Evolutionary conservation across 2,113 vertebrate species (phyloP).

Genomic region (Planiliza haematocheilus): DNA sequence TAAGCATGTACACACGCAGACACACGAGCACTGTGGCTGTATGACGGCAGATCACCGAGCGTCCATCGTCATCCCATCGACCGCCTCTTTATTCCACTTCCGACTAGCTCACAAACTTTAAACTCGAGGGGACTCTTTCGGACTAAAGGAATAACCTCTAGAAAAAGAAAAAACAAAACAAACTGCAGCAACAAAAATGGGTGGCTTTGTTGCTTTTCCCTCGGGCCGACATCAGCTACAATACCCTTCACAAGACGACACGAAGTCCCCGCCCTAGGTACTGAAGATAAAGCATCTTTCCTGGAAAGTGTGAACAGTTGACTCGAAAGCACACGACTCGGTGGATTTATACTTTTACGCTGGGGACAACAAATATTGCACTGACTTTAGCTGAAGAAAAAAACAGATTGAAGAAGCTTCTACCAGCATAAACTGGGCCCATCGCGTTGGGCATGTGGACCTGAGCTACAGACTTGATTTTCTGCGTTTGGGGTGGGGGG

Average conservation of each 20-base stretch:
- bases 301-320: neutral
- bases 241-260: neutral
- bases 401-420: slow-evolving; percentile 41
- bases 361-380: slow-evolving; percentile 54
- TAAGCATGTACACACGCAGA: slow-evolving; percentile 33
- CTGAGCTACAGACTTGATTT: slow-evolving; percentile 7
- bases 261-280: slow-evolving; percentile 16
- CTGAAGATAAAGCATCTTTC: slow-evolving; percentile 31
- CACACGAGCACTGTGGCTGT: slow-evolving; percentile 16
- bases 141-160: slow-evolving; percentile 14
- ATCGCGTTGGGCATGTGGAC: slow-evolving; percentile 15
- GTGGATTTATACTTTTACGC: neutral
- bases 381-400: slow-evolving; percentile 54
- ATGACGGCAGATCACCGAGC: neutral
- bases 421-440: slow-evolving; percentile 55
- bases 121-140: slow-evolving; percentile 14
- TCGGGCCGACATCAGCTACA: slow-evolving; percentile 20
- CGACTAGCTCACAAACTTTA: slow-evolving; percentile 27
- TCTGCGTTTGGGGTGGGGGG: slow-evolving; percentile 1
- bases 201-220: slow-evolving; percentile 9
- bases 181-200: slow-evolving; percentile 1
- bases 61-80: slow-evolving; percentile 32
- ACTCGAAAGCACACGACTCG: slow-evolving; percentile 35
- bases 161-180: neutral
- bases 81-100: slow-evolving; percentile 28